These are phyloP conservation scores for Otus sunia DNA, from an alignment of 2,113 vertebrate genomes.

Conservation along the genomic window DNA sequence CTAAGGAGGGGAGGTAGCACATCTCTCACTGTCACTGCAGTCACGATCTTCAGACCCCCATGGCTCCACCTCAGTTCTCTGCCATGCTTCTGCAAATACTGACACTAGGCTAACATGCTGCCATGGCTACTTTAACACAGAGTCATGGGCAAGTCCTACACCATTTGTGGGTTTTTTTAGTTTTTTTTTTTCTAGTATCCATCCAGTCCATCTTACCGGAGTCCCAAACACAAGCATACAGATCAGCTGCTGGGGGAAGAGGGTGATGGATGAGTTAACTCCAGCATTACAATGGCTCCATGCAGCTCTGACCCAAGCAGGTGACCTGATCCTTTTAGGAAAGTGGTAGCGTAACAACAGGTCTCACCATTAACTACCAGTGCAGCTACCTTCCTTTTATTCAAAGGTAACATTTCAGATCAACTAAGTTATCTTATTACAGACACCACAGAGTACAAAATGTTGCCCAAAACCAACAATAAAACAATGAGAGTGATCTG, in stretches of 20 bases:
- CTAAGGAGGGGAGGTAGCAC: not conserved
- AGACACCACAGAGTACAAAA: not conserved
- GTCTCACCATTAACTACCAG: not conserved
- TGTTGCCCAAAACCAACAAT: not conserved
- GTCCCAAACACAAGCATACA: not conserved
- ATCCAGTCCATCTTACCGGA: not conserved
- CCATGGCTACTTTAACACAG: not conserved
- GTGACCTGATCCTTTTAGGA: not conserved
- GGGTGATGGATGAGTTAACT: not conserved
- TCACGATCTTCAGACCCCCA: rapidly evolving
- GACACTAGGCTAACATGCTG: not conserved
- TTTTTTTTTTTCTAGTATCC: not conserved
- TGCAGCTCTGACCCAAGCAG: not conserved
- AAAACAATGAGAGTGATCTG: rapidly evolving
- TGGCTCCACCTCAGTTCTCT: rapidly evolving
- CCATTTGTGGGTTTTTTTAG: not conserved
- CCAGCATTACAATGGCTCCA: rapidly evolving
- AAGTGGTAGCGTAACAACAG: not conserved
- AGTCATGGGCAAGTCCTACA: rapidly evolving
- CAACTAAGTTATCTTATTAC: not conserved
- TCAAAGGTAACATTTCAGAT: not conserved
- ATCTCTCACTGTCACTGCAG: not conserved
- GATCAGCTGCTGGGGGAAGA: not conserved
- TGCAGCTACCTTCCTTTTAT: not conserved
- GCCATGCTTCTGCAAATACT: not conserved